phyloP scores from a whole-genome alignment of 2,888 invertebrate species.

The Metellina segmentata region DNA sequence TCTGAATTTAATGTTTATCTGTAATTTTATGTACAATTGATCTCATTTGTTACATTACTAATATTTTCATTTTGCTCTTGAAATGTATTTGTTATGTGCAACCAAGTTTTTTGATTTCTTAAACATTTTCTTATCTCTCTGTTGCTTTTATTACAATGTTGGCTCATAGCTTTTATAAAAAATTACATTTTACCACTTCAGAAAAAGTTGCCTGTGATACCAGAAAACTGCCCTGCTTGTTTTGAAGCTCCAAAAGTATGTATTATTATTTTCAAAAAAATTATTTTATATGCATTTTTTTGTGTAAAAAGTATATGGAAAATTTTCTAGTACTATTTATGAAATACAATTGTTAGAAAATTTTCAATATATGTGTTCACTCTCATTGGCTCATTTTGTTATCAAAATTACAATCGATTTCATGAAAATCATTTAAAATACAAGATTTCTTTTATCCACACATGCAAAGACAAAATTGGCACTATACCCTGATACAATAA shows the following conservation, averaged over 20 bases:
- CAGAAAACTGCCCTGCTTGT: constrained; percentile 84
- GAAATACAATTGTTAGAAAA: neutral
- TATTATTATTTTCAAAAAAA: neutral
- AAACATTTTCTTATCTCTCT: too few relatives aligned
- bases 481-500: too few relatives aligned
- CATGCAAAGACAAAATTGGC: too few relatives aligned
- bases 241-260: constrained; percentile 83
- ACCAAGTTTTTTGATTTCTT: neutral
- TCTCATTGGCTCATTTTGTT: neutral
- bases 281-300: neutral
- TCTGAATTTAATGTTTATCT: too few relatives aligned
- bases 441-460: too few relatives aligned
- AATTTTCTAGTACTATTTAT: neutral
- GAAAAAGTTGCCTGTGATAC: constrained; percentile 87
- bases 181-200: neutral
- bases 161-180: neutral
- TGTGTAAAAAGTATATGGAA: too few relatives aligned
- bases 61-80: too few relatives aligned
- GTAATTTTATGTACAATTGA: too few relatives aligned
- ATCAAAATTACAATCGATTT: neutral
- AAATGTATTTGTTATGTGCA: neutral
- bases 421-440: too few relatives aligned
- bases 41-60: too few relatives aligned
- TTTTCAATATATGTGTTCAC: neutral
- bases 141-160: too few relatives aligned